Conservation (phyloP, 2,797 vertebrate species). For the Manis crassicaudata region DNA sequence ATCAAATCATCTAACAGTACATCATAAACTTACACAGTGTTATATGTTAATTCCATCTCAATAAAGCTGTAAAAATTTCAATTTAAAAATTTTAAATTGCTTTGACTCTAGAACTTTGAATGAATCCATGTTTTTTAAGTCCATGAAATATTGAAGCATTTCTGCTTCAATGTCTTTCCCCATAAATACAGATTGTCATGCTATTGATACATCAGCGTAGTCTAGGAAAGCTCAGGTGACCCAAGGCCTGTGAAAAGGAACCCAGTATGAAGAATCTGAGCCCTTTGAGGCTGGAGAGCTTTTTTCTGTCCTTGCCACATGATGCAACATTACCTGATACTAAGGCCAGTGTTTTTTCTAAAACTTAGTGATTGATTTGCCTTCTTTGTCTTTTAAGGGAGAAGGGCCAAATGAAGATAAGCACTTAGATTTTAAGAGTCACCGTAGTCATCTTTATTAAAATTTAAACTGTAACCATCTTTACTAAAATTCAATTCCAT, state of each 20-base stretch:
- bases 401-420: neutral
- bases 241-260: neutral
- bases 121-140: neutral
- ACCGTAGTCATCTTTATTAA: neutral
- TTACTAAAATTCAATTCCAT: constrained; percentile 11
- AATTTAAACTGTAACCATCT: neutral
- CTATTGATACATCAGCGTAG: neutral
- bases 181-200: neutral
- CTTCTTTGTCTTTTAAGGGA: neutral
- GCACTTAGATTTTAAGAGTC: constrained; percentile 31
- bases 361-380: neutral
- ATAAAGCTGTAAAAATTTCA: neutral
- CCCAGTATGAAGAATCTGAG: neutral
- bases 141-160: neutral
- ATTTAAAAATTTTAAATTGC: neutral
- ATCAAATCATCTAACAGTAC: neutral
- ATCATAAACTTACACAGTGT: neutral
- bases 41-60: neutral
- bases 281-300: neutral
- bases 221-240: neutral
- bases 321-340: neutral
- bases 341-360: neutral
- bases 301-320: neutral
- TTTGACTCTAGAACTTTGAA: neutral
- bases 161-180: neutral